Evolutionary conservation across 1,140 invertebrate genomes (phyloP).

Genomic region (Carposina sasakii): DNA sequence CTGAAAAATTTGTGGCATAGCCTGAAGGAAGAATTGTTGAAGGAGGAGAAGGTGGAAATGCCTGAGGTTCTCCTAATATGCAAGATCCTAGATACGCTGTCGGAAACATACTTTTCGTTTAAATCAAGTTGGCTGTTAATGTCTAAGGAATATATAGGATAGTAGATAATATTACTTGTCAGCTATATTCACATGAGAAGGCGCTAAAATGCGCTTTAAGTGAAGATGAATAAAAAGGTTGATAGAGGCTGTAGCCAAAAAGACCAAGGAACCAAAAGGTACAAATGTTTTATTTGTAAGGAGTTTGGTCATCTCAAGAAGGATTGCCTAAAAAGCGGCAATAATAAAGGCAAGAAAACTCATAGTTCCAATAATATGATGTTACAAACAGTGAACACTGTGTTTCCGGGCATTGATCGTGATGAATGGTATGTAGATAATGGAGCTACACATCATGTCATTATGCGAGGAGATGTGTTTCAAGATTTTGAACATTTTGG

Average conservation of each 20-base stretch:
- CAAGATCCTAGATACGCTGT: conserved; percentile 19
- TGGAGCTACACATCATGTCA: conserved; percentile 13
- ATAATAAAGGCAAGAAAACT: too few species aligned
- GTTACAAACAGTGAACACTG: too few species aligned
- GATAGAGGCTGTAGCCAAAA: too few species aligned
- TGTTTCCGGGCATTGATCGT: too few species aligned
- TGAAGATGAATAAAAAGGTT: conserved; percentile 2
- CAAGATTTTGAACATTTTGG: conserved; percentile 2
- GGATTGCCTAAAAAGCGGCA: conserved; percentile 12
- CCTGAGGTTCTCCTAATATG: conserved; percentile 21
- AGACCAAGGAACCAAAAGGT: too few species aligned
- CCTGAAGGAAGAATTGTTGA: conserved; percentile 7
- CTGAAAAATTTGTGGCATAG: conserved; percentile 16
- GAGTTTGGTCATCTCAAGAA: conserved; percentile 14
- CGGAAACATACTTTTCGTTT: conserved; percentile 16
- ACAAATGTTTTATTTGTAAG: conserved; percentile 13
- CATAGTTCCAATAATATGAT: too few species aligned
- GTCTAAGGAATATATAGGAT: conserved; percentile 11
- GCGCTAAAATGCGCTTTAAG: conserved; percentile 3
- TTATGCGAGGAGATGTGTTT: conserved; percentile 1
- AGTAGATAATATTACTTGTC: conserved; percentile 16
- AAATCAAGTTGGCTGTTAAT: conserved; percentile 21
- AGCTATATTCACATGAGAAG: conserved; percentile 17
- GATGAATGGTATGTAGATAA: conserved; percentile 17
- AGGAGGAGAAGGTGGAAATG: conserved; percentile 8